Evolutionary conservation across 2,888 invertebrate species (phyloP).

Genomic region (Plebejus melissa): DNA sequence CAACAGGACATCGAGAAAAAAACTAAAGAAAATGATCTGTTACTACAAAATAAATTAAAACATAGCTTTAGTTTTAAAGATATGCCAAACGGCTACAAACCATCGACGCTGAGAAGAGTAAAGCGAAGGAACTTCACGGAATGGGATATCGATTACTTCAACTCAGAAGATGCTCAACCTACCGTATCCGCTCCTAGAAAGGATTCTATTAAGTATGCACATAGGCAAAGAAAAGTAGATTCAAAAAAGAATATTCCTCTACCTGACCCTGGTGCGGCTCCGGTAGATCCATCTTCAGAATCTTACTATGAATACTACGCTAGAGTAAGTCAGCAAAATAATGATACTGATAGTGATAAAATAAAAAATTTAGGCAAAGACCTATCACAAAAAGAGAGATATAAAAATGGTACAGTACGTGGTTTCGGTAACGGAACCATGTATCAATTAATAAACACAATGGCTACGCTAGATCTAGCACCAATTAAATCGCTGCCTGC

Average conservation of each 20-base stretch:
- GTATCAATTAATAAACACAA: constrained; percentile 70
- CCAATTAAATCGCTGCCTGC: constrained; percentile 62
- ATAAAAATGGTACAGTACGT: constrained; percentile 39
- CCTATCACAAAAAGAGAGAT: constrained; percentile 52
- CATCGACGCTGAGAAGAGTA: constrained; percentile 78
- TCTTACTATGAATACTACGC: constrained; percentile 76
- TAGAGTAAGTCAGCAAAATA: constrained; percentile 72
- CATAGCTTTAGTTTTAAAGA: constrained; percentile 80
- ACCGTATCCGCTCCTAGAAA: constrained; percentile 69
- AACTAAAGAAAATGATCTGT: constrained; percentile 73
- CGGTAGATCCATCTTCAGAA: constrained; percentile 69
- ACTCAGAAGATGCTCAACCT: constrained; percentile 58
- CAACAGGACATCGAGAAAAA: constrained; percentile 80
- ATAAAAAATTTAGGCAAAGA: constrained; percentile 64
- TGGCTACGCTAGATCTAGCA: constrained; percentile 69
- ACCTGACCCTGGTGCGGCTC: constrained; percentile 71
- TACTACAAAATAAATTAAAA: constrained; percentile 73
- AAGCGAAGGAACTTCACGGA: constrained; percentile 77
- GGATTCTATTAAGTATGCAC: constrained; percentile 75
- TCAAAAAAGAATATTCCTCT: constrained; percentile 64
- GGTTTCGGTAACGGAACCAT: constrained; percentile 52
- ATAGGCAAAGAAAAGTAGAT: constrained; percentile 71
- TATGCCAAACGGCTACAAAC: constrained; percentile 80
- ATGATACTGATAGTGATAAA: constrained; percentile 72
- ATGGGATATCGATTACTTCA: constrained; percentile 76